Evolutionary conservation across 2,888 invertebrate species (phyloP).

Genomic region (Coelogynopora nodosa): DNA sequence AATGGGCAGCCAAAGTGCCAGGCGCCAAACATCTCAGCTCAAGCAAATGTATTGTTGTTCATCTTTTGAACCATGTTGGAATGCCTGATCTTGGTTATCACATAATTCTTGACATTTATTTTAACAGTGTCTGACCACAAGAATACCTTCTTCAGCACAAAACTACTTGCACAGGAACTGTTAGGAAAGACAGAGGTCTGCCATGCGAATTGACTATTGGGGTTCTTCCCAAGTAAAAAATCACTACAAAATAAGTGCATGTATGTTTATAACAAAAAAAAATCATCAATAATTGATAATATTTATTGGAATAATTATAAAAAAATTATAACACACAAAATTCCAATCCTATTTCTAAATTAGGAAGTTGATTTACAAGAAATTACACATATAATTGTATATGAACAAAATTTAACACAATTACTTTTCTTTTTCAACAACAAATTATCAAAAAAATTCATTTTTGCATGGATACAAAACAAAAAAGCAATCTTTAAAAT

Average conservation of each 20-base stretch:
- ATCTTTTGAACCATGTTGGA: too few relatives aligned
- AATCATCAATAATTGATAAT: background rate
- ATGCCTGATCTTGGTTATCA: too few relatives aligned
- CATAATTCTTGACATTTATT: too few relatives aligned
- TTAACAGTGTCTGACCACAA: too few relatives aligned
- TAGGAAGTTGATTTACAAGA: background rate
- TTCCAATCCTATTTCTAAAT: background rate
- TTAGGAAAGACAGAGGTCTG: background rate
- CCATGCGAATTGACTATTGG: background rate
- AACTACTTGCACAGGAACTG: background rate
- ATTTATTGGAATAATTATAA: background rate
- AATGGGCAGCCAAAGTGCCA: too few relatives aligned
- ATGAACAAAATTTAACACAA: background rate
- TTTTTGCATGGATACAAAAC: background rate
- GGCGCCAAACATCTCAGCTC: too few relatives aligned
- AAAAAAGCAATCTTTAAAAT: background rate
- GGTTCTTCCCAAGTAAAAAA: background rate
- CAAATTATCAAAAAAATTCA: background rate
- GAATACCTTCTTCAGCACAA: background rate
- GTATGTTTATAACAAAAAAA: background rate
- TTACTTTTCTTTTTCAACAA: background rate
- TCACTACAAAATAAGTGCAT: background rate
- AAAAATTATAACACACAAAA: background rate
- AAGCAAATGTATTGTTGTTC: too few relatives aligned
- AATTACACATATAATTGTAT: background rate